These are phyloP conservation scores for Eulemur macaco DNA, from an alignment of 2,113 vertebrate genomes.

Conservation along the genomic window DNA sequence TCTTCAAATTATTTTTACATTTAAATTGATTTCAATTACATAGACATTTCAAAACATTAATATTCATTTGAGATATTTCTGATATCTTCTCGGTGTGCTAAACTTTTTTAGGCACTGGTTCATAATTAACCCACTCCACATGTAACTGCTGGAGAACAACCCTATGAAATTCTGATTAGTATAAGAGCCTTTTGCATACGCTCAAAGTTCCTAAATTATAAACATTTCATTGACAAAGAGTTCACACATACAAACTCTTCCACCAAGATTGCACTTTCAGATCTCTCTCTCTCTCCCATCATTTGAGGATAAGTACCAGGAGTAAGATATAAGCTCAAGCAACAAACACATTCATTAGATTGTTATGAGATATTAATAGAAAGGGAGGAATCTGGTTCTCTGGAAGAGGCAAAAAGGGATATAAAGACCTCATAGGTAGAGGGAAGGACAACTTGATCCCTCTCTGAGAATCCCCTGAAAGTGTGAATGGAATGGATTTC, in stretches of 20 bases:
- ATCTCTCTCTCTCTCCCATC: not conserved
- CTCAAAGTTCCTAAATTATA: conserved; percentile 63
- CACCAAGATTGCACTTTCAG: not conserved
- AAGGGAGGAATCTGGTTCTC: not conserved
- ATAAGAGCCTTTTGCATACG: conserved; percentile 61
- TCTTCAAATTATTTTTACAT: conserved; percentile 77
- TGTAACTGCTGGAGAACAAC: conserved; percentile 62
- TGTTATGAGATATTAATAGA: not conserved
- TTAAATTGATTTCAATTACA: conserved; percentile 80
- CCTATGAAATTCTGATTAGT: conserved; percentile 76
- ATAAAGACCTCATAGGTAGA: not conserved
- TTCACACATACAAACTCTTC: conserved; percentile 15
- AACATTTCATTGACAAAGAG: conserved; percentile 55
- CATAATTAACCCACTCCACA: conserved; percentile 76
- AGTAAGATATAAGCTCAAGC: not conserved
- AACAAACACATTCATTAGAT: not conserved
- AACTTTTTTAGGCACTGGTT: conserved; percentile 65
- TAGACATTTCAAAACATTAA: conserved; percentile 78
- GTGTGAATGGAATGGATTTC: not conserved
- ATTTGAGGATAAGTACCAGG: not conserved
- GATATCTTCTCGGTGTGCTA: conserved; percentile 66
- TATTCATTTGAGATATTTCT: conserved; percentile 79
- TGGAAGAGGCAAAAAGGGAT: not conserved
- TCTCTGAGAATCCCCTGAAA: not conserved
- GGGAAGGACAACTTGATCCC: not conserved